These are phyloP conservation scores for Tenthredo scrophulariae DNA, from an alignment of 2,888 invertebrate genomes.

Conservation along the genomic window DNA sequence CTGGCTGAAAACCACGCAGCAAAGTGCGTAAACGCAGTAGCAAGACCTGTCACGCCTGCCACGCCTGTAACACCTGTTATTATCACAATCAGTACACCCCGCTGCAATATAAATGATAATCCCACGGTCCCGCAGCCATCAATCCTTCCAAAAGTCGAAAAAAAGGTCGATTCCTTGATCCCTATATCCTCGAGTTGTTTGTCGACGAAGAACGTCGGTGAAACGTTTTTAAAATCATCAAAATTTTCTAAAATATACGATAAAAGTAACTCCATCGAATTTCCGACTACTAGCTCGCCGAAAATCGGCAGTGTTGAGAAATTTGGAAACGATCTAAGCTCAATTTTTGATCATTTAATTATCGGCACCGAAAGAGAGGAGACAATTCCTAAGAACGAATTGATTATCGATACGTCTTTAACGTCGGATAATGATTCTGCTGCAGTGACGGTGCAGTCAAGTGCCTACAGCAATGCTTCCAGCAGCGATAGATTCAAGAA, in stretches of 20 bases:
- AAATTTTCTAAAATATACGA: not conserved
- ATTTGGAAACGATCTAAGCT: not conserved
- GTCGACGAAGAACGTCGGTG: not conserved
- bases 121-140: constrained; percentile 49
- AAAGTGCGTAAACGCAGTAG: constrained; percentile 75
- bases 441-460: not conserved
- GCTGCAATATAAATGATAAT: constrained; percentile 67
- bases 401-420: not conserved
- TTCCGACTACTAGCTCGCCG: constrained; percentile 46
- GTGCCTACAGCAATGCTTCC: not conserved
- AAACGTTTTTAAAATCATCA: not conserved
- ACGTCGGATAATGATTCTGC: not conserved
- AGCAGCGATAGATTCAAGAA: constrained; percentile 22
- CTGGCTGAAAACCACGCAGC: constrained; percentile 71
- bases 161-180: constrained; percentile 16
- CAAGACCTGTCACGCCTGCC: constrained; percentile 67
- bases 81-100: constrained; percentile 74
- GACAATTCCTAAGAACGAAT: not conserved
- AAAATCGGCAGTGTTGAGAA: constrained; percentile 42
- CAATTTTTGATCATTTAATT: not conserved
- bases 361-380: not conserved
- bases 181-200: not conserved
- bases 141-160: constrained; percentile 6
- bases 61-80: constrained; percentile 67
- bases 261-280: not conserved